Percentiles rank a stretch among this genome's conserved stretches.
Conservation (phyloP, 2,797 vertebrate genomes). For the Aotus griseimembra region DNA sequence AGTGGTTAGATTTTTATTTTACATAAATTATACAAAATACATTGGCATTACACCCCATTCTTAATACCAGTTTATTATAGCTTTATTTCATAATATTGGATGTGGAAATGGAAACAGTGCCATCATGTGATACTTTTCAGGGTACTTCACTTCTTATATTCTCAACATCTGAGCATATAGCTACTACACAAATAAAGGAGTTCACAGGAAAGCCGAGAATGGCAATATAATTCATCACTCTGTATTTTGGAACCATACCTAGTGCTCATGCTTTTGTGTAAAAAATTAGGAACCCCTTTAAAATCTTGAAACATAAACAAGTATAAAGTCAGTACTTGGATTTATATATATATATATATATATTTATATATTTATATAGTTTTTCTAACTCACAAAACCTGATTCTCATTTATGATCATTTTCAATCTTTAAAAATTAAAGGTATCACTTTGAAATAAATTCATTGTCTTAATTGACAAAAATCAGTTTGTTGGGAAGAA, state of each 20-base stretch:
- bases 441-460: slow-evolving; percentile 61
- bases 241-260: slow-evolving; percentile 36
- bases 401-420: slow-evolving; percentile 66
- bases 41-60: slow-evolving; percentile 81
- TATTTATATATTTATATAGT: not conserved
- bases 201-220: slow-evolving; percentile 65
- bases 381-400: slow-evolving; percentile 45
- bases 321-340: not conserved
- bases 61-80: slow-evolving; percentile 87
- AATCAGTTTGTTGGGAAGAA: slow-evolving; percentile 8
- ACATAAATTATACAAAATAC: slow-evolving; percentile 85
- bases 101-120: slow-evolving; percentile 99
- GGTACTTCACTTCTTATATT: slow-evolving; percentile 91
- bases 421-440: slow-evolving; percentile 59
- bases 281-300: slow-evolving; percentile 60
- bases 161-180: slow-evolving; percentile 80
- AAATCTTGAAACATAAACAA: slow-evolving; percentile 72
- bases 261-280: slow-evolving; percentile 28
- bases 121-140: slow-evolving; percentile 99
- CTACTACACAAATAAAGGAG: slow-evolving; percentile 76
- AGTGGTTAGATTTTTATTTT: slow-evolving; percentile 84
- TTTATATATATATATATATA: not conserved
- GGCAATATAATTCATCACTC: slow-evolving; percentile 64
- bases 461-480: slow-evolving; percentile 75
- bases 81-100: slow-evolving; percentile 88